Conservation (phyloP, 2,113 vertebrate species). For the Aspiorhynchus laticeps region DNA sequence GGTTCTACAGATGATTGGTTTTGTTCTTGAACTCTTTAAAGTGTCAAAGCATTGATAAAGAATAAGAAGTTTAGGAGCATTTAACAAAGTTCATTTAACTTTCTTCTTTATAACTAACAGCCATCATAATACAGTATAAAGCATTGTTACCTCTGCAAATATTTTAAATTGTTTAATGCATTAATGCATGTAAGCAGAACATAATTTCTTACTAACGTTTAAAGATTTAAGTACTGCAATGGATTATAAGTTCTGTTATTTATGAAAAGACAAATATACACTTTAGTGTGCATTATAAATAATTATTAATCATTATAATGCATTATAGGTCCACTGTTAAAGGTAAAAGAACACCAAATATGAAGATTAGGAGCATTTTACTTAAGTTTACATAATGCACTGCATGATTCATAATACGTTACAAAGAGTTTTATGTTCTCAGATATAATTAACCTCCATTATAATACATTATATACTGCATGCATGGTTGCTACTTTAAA, state of each 20-base stretch:
- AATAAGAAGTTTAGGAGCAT: background rate
- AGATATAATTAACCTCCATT: background rate
- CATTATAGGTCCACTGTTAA: too few species aligned
- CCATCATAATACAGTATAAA: background rate
- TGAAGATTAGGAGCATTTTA: background rate
- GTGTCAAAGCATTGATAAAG: background rate
- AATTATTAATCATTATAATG: too few species aligned
- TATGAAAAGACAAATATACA: background rate
- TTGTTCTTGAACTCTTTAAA: background rate
- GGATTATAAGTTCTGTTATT: background rate
- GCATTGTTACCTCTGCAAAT: background rate
- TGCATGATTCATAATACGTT: background rate
- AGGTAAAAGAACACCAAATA: background rate
- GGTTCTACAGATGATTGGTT: background rate
- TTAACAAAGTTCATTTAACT: background rate
- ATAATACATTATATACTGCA: background rate
- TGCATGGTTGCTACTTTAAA: background rate
- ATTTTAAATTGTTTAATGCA: background rate
- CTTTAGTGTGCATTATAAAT: background rate
- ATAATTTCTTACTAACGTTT: background rate
- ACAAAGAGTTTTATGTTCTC: background rate
- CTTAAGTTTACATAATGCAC: background rate
- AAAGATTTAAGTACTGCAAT: background rate
- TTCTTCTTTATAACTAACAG: background rate
- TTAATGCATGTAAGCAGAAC: background rate